Percentiles rank a stretch among this genome's conserved stretches.
Evolutionary conservation across 30 jellyfish, hydroid and myxozoan genomes (phyloP).

Genomic region (Cassiopea andromeda): DNA sequence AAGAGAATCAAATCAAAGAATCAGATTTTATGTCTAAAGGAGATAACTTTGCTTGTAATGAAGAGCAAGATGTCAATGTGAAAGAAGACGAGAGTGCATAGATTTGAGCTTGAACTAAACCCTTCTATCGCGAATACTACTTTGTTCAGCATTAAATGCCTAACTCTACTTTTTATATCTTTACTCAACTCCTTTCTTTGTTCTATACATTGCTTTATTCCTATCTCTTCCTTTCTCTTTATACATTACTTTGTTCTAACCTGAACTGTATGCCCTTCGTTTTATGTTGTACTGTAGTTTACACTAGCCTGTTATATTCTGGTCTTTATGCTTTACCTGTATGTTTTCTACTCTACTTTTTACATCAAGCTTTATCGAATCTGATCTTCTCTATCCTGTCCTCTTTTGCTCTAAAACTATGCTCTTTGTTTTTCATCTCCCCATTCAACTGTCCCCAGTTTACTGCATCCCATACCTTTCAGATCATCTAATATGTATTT

Average conservation of each 20-base stretch:
- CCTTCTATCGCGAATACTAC: no score
- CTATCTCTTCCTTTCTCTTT: no score
- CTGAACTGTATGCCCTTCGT: not conserved
- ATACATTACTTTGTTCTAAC: not conserved
- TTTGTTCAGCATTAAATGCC: no score
- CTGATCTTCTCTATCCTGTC: not conserved
- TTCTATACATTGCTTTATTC: not conserved
- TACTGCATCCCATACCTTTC: no score
- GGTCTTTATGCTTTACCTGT: not conserved
- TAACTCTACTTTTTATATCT: no score
- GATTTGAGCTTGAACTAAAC: not conserved
- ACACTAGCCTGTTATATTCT: not conserved
- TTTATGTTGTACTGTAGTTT: no score
- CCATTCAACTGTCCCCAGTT: no score
- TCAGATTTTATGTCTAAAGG: slow-evolving; percentile 6
- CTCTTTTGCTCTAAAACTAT: not conserved
- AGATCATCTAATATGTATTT: no score
- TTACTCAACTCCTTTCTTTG: not conserved
- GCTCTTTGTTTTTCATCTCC: not conserved
- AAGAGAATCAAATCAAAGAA: slow-evolving; percentile 23
- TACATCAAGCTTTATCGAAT: not conserved
- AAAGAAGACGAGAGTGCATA: not conserved
- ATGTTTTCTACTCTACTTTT: not conserved
- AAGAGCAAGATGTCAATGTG: not conserved
- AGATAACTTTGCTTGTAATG: not conserved